phyloP scores from a whole-genome alignment of 92 coral and sea anemone species.

The Anthopleura xanthogrammica region DNA sequence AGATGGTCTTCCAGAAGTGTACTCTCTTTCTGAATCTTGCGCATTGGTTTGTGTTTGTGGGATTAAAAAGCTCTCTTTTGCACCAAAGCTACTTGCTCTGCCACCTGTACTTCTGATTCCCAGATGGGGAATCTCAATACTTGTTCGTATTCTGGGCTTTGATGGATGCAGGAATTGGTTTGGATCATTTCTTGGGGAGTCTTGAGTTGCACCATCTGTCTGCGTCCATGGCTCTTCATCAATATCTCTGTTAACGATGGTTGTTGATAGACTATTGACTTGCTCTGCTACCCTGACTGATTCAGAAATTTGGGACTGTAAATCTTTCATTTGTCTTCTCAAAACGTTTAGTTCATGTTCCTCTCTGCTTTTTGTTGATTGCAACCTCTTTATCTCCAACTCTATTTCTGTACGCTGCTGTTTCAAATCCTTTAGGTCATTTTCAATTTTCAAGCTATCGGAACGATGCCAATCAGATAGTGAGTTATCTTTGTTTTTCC shows the following conservation, averaged over 20 bases:
- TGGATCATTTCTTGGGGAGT: slow-evolving; percentile 1
- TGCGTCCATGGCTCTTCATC: neutral
- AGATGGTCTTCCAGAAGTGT: neutral
- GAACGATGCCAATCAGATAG: slow-evolving; percentile 42
- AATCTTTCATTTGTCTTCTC: slow-evolving; percentile 50
- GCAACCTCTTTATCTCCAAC: slow-evolving; percentile 64
- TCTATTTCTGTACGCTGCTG: slow-evolving; percentile 70
- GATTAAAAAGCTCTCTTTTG: slow-evolving; percentile 5
- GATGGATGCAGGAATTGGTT: slow-evolving; percentile 7
- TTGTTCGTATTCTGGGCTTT: slow-evolving; percentile 19
- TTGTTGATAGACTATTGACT: neutral
- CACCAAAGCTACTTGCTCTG: slow-evolving; percentile 10
- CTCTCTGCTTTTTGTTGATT: slow-evolving; percentile 58
- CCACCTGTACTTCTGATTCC: slow-evolving; percentile 10
- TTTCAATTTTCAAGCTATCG: slow-evolving; percentile 50
- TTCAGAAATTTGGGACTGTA: slow-evolving; percentile 44
- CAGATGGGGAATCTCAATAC: slow-evolving; percentile 25
- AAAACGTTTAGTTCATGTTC: slow-evolving; percentile 65
- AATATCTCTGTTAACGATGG: neutral
- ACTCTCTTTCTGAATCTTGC: neutral
- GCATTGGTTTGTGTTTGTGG: neutral
- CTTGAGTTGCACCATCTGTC: neutral
- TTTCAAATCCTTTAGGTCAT: slow-evolving; percentile 49
- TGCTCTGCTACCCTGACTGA: slow-evolving; percentile 32
- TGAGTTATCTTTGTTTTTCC: slow-evolving; percentile 57